A percentile compares a stretch with the other conserved stretches of the same genome.
Conservation (phyloP, 1,140 invertebrate genomes). For the Drosophila grimshawi region DNA sequence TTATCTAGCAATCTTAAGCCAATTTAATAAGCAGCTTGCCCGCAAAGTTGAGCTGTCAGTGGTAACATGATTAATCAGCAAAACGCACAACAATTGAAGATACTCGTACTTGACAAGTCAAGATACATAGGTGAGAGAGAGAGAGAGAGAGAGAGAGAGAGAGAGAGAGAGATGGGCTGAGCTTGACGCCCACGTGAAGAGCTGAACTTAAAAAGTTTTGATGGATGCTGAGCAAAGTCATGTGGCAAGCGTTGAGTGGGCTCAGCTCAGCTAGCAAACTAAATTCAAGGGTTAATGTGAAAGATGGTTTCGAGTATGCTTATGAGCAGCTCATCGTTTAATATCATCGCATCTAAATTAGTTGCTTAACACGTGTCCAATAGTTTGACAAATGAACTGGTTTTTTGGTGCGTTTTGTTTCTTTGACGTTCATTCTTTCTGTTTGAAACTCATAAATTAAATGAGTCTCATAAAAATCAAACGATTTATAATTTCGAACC, state of each 20-base stretch:
- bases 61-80: conserved; percentile 80
- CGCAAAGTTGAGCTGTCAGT: conserved; percentile 81
- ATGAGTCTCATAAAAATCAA: conserved; percentile 56
- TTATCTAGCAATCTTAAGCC: conserved; percentile 82
- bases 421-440: neutral
- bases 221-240: conserved; percentile 37
- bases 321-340: neutral
- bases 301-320: neutral
- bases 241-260: conserved; percentile 40
- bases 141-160: conserved; percentile 16
- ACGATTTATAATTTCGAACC: conserved; percentile 50
- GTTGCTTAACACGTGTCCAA: conserved; percentile 32
- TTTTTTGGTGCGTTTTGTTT: conserved; percentile 13
- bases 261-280: neutral
- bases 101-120: conserved; percentile 32
- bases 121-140: conserved; percentile 9
- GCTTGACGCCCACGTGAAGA: conserved; percentile 62
- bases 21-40: conserved; percentile 80
- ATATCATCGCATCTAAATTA: conserved; percentile 38
- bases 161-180: conserved; percentile 6
- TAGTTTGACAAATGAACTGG: conserved; percentile 55
- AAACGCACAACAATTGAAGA: conserved; percentile 74
- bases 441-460: conserved; percentile 39
- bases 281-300: neutral
- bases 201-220: conserved; percentile 11